Conservation (phyloP, 2,113 vertebrate genomes). For the Forbesichthys agassizii region DNA sequence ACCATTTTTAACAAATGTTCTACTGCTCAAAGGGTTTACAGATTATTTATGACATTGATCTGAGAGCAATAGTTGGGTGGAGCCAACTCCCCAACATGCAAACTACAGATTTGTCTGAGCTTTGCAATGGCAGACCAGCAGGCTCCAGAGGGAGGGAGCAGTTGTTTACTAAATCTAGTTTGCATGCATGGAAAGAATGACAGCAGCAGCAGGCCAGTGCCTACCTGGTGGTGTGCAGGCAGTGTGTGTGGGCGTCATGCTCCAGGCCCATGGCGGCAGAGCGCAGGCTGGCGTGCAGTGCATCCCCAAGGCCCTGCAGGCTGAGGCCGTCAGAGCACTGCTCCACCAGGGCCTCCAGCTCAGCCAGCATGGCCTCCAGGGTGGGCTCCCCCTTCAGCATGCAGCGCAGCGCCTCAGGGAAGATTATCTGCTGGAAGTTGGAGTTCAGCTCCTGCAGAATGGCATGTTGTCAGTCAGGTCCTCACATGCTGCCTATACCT, state of each 20-base stretch:
- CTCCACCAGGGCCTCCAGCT: slow-evolving; percentile 91
- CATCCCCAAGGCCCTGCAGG: slow-evolving; percentile 86
- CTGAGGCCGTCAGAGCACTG: slow-evolving; percentile 90
- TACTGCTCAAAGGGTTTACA: too few species aligned
- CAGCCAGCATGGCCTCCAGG: slow-evolving; percentile 90
- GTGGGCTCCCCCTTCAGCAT: slow-evolving; percentile 95
- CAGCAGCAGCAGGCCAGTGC: not conserved
- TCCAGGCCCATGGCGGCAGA: slow-evolving; percentile 86
- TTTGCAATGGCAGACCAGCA: too few species aligned
- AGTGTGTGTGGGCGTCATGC: slow-evolving; percentile 87
- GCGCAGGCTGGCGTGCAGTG: slow-evolving; percentile 85
- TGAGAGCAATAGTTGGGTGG: too few species aligned
- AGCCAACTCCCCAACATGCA: too few species aligned
- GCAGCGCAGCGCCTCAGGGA: slow-evolving; percentile 94
- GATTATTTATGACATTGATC: too few species aligned
- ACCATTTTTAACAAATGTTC: too few species aligned
- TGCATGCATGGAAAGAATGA: too few species aligned
- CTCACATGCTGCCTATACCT: too few species aligned
- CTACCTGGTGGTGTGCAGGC: slow-evolving; percentile 90
- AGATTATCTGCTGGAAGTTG: slow-evolving; percentile 98
- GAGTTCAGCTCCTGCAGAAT: slow-evolving; percentile 89
- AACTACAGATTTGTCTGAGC: too few species aligned
- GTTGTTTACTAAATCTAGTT: too few species aligned
- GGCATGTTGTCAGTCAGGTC: too few species aligned
- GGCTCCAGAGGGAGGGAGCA: too few species aligned